Percentiles rank a stretch among this genome's conserved stretches.
Evolutionary conservation across 2,888 invertebrate genomes (phyloP).

Genomic region (Xylota segnis): DNA sequence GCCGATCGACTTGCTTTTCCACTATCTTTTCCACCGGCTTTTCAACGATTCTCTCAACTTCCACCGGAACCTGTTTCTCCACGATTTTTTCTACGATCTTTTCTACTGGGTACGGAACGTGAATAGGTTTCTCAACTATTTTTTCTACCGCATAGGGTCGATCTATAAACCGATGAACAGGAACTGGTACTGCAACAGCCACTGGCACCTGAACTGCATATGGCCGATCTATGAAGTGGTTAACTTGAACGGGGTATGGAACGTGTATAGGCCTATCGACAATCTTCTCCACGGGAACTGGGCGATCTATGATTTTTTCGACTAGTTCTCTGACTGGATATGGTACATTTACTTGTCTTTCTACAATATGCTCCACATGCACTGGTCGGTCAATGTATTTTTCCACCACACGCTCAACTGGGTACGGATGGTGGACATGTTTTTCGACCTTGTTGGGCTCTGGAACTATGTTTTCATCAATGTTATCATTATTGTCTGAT

Average conservation of each 20-base stretch:
- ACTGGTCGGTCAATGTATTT: constrained; percentile 83
- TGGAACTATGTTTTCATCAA: constrained; percentile 80
- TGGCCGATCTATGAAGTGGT: constrained; percentile 84
- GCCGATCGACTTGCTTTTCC: constrained; percentile 82
- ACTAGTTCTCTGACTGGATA: constrained; percentile 83
- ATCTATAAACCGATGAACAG: constrained; percentile 86
- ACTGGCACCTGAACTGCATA: constrained; percentile 86
- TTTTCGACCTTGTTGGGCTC: constrained; percentile 85
- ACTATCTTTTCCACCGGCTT: constrained; percentile 86
- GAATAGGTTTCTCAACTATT: constrained; percentile 85
- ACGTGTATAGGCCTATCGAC: constrained; percentile 84
- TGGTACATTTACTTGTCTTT: constrained; percentile 86
- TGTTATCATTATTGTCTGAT: constrained; percentile 72
- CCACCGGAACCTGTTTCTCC: constrained; percentile 85
- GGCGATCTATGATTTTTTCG: constrained; percentile 82
- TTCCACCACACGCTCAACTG: constrained; percentile 86
- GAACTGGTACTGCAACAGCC: constrained; percentile 84
- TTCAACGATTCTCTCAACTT: constrained; percentile 86
- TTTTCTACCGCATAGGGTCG: constrained; percentile 84
- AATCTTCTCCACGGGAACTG: constrained; percentile 83
- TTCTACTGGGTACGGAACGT: constrained; percentile 84
- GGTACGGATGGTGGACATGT: constrained; percentile 84
- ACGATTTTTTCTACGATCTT: constrained; percentile 86
- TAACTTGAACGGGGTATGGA: constrained; percentile 84
- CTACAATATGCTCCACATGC: constrained; percentile 84